These are phyloP conservation scores for Seira musarum DNA, from an alignment of 2,888 invertebrate species.

Conservation along the genomic window DNA sequence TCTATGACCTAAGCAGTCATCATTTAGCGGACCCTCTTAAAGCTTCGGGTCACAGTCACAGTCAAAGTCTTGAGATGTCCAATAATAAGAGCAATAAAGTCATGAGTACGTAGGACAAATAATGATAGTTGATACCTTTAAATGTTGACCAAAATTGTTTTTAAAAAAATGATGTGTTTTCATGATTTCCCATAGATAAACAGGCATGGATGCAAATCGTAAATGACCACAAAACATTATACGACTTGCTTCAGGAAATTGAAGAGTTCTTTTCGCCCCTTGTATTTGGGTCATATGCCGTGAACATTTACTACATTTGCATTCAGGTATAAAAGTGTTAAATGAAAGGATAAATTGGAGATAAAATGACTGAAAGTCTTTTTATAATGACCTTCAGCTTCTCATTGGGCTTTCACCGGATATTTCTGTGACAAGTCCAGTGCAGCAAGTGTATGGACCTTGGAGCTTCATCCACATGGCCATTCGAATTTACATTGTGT, in stretches of 20 bases:
- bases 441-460: slow-evolving; percentile 26
- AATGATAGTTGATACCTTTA: too few relatives aligned
- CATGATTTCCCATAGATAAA: slow-evolving; percentile 33
- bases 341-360: background rate
- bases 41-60: background rate
- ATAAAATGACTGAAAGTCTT: background rate
- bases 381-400: slow-evolving; percentile 27
- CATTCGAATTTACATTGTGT: slow-evolving; percentile 30
- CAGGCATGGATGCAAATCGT: slow-evolving; percentile 58
- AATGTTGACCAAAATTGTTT: background rate
- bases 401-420: slow-evolving; percentile 35
- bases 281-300: slow-evolving; percentile 45
- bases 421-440: background rate
- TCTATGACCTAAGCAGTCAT: slow-evolving; percentile 16
- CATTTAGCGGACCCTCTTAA: background rate
- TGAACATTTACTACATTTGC: slow-evolving; percentile 57
- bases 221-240: slow-evolving; percentile 48
- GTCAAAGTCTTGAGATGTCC: too few relatives aligned
- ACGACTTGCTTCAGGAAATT: slow-evolving; percentile 29
- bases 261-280: slow-evolving; percentile 51
- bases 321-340: slow-evolving; percentile 46
- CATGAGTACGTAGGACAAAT: background rate
- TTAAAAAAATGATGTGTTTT: background rate
- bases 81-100: background rate
- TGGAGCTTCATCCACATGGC: slow-evolving; percentile 34